phyloP scores from a whole-genome alignment of 2,888 invertebrate genomes.

The Timema podura region DNA sequence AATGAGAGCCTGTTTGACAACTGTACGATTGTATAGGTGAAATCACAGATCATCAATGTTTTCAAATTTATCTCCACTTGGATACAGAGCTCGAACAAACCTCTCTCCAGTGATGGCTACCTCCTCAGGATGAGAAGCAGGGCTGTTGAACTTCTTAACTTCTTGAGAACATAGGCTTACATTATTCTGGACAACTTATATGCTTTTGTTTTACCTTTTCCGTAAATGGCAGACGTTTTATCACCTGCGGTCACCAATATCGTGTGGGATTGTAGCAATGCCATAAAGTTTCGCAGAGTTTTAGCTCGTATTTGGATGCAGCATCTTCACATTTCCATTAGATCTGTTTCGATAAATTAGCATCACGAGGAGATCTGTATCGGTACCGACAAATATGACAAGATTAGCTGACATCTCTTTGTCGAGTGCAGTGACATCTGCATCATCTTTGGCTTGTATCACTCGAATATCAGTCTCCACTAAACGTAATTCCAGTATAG shows the following conservation, averaged over 20 bases:
- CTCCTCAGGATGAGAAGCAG: background rate
- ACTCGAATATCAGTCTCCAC: background rate
- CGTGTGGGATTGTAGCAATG: background rate
- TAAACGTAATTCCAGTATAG: background rate
- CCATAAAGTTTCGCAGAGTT: conserved; percentile 1
- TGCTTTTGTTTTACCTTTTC: conserved; percentile 5
- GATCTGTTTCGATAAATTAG: background rate
- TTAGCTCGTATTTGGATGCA: background rate
- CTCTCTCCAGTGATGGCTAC: background rate
- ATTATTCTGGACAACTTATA: background rate
- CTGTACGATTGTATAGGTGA: background rate
- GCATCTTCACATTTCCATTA: background rate
- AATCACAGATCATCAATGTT: background rate
- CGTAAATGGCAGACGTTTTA: conserved; percentile 7
- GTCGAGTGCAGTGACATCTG: background rate
- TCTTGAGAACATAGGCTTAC: conserved; percentile 3
- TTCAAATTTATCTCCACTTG: background rate
- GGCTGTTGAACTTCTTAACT: conserved; percentile 4
- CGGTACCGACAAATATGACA: conserved; percentile 10
- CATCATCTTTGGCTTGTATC: background rate
- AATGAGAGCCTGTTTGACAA: background rate
- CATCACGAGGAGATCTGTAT: conserved; percentile 1
- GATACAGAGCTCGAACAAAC: background rate
- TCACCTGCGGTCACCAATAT: conserved; percentile 10
- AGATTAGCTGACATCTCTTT: background rate